Base-by-base conservation (phyloP, 1,140 invertebrate species). In the Pseudomyrmex cubaensis region DNA sequence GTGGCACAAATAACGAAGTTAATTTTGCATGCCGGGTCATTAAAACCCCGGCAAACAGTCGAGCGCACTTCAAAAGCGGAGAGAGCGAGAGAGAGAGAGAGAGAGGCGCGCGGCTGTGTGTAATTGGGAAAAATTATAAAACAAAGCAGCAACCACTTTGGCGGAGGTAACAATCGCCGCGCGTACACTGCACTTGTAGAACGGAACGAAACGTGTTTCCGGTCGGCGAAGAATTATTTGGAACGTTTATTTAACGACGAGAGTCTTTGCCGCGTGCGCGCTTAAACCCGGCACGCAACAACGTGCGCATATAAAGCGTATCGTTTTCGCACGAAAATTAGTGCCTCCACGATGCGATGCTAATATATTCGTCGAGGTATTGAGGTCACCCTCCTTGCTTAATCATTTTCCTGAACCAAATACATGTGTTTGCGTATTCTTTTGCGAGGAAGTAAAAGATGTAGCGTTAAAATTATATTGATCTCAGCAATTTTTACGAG, bases 71-170 rank as follows among this genome's bases (percentile, higher is more conserved):
- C 46, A 82, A 80, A 52, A 25, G 59, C 66, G 44, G 66, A 72
- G 35, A 35, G 35, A 35, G 35, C 4, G 35, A 35, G 5, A 25
- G 25, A 35, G 35, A 35, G 35, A 35, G 35, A 35, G 5, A 35
- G 35, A 35, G 35, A 35, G 35, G 35, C 5, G 5, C 35, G 35
- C 46, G 15, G 57, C 70, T 25, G 69, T 80, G n/a, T 74, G 78
- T 89, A 89, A 89, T 89, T 89, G 86, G 78, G 56, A 83, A 85
- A 83, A 88, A 86, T 84, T 88, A 82, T 67, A 67, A 88, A 88
- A 82, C 67, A 83, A 86, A 89, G 83, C 61, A 77, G 52, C 66
- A 59, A 77, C 83, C 83, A 77, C 82, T 85, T 82, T 62, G 46
- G 54, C 9, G 44, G 50, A 77, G 64, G 63, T 88, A 87, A 88